Evolutionary conservation across 2,888 invertebrate genomes (phyloP), one percentile per base, ranked within the genome.

Genomic region (Spisula subtruncata): DNA sequence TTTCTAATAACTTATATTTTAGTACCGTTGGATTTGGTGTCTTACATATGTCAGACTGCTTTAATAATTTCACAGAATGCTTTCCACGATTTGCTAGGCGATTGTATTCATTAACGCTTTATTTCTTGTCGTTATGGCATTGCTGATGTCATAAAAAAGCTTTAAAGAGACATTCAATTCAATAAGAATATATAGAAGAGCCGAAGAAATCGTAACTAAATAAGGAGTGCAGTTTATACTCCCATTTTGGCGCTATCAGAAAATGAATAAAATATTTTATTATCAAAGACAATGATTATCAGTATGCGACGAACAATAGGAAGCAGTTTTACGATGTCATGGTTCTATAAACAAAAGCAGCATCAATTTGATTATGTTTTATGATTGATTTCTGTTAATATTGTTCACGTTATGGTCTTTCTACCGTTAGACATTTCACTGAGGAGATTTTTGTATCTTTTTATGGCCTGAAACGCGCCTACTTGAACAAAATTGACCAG

Each of bases 341-440:
- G 51, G 86, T 41, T 86, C 60, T 86, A 81, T 86, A 60, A 86
- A 81, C 66, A 66, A 29, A 29, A 20, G 32, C 20, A 25, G n/a
- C 81, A 81, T 86, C 66, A 81, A 81, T 86, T 81, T 81, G 60
- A 86, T 86, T 66, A 60, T 81, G 81, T 81, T 86, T 86, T 86
- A 81, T 86, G 81, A 41, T 25, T 16, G 12, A 81, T 86, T 86
- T 66, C 81, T 86, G 60, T 35, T 66, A 66, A 46, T 29, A 46
- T n/a, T n/a, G n/a, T n/a, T n/a, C n/a, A n/a, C n/a, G n/a, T n/a
- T n/a, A n/a, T n/a, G n/a, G n/a, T n/a, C n/a, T n/a, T n/a, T n/a
- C n/a, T n/a, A n/a, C n/a, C n/a, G n/a, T n/a, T n/a, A n/a, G n/a
- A n/a, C n/a, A n/a, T n/a, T n/a, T n/a, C n/a, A n/a, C n/a, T n/a